Base-by-base conservation (phyloP, 1,140 invertebrate genomes). In the Drosophila gunungcola region DNA sequence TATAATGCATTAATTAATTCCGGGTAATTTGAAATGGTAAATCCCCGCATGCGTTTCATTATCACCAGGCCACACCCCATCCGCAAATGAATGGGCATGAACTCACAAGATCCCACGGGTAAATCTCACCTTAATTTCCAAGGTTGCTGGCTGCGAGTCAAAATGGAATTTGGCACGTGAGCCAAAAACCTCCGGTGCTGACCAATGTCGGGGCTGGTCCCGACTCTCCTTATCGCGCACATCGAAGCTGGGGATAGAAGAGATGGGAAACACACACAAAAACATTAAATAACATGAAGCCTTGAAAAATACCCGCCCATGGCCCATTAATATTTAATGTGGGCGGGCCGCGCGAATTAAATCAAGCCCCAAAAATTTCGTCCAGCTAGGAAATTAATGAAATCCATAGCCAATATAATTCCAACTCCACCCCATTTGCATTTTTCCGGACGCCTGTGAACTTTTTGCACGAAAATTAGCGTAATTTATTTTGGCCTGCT, bases 91-190 rank as follows among this genome's bases (percentile, higher is more conserved):
- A 72, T 76, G 42, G 46, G 25, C 13, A 36, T 38, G 45, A 48
- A 48, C 27, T 48, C 16, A 9, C 36, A 21, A 21, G 36, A 70
- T 41, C 29, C 43, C 64, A 27, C 25, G 55, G 42, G 41, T 32
- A 63, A 46, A 64, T 55, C 86, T 83, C 73, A 92, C 91, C 89
- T 92, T 92, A 73, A 92, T 93, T 75, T 95, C 94, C 69, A 97
- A 94, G 54, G 95, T 95, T 49, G 96, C 96, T 43, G 96, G 96
- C 55, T 95, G 93, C 27, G 95, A 94, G 45, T 95, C 93, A 39
- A 95, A 94, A 57, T 95, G 94, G 93, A 97, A 97, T 93, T 95
- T 95, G 42, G 97, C 96, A 62, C 97, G 94, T 42, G 95, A 95
- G 38, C 96, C 96, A 92, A 97, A 97, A 75, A 96, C 95, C 81